A percentile compares a stretch with the other conserved stretches of the same genome.
phyloP scores from a whole-genome alignment of 2,888 invertebrate genomes.

The Seira ritae region DNA sequence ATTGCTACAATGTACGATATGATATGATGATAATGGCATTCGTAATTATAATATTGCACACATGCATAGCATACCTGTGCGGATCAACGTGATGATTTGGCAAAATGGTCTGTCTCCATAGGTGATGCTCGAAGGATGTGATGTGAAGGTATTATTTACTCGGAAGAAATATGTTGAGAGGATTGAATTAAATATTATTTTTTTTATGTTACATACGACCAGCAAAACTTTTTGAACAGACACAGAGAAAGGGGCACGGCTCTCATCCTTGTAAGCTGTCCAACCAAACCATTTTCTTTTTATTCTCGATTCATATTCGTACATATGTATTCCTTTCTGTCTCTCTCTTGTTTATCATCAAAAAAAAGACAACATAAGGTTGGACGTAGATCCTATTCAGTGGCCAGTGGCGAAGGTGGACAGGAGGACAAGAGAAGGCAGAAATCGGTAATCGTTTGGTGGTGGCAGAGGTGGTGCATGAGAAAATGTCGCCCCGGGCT shows the following conservation, averaged over 20 bases:
- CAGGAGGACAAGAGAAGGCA: conserved; percentile 49
- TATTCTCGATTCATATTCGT: conserved; percentile 32
- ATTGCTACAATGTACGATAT: background rate
- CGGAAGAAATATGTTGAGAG: too few relatives aligned
- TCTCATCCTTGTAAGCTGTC: conserved; percentile 36
- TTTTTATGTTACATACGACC: too few relatives aligned
- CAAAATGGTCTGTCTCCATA: conserved; percentile 61
- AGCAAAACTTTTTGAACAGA: too few relatives aligned
- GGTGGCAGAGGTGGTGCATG: conserved; percentile 55
- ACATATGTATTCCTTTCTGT: too few relatives aligned
- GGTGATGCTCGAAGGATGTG: conserved; percentile 48
- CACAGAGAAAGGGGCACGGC: conserved; percentile 52
- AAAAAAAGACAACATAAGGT: conserved; percentile 31
- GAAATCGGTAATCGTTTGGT: conserved; percentile 44
- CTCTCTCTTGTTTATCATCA: conserved; percentile 21
- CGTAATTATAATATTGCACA: conserved; percentile 39
- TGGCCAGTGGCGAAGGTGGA: conserved; percentile 65
- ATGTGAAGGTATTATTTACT: too few relatives aligned
- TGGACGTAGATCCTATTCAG: conserved; percentile 47
- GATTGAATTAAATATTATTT: too few relatives aligned
- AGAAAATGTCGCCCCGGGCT: conserved; percentile 62
- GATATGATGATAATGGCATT: conserved; percentile 20
- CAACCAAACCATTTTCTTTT: conserved; percentile 46
- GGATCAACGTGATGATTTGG: conserved; percentile 31
- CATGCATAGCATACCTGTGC: too few relatives aligned